phyloP scores from a whole-genome alignment of 2,797 vertebrate species.

The Gadopsis bispinosus region DNA sequence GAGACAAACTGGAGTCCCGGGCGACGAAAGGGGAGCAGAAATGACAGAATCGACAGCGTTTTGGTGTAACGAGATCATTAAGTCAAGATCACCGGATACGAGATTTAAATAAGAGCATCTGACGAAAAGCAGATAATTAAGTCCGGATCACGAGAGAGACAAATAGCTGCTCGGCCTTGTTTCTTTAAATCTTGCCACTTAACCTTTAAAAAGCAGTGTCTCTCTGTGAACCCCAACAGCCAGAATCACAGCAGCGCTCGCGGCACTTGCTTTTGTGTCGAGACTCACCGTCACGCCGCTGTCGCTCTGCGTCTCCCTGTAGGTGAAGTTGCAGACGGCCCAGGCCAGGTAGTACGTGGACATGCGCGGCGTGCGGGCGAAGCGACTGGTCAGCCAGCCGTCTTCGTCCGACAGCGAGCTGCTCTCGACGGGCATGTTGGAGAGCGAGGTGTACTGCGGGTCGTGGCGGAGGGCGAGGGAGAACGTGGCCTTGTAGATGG shows the following conservation, averaged over 20 bases:
- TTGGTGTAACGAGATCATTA: conserved; percentile 9
- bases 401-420: conserved; percentile 87
- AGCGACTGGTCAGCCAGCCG: conserved; percentile 90
- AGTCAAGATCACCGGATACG: conserved; percentile 13
- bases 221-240: neutral
- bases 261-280: neutral
- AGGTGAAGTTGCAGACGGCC: conserved; percentile 96
- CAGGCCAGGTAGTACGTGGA: conserved; percentile 95
- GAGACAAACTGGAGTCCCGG: conserved; percentile 31
- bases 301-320: conserved; percentile 88
- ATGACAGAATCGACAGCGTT: conserved; percentile 27
- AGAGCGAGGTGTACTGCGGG: conserved; percentile 90
- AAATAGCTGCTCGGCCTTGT: neutral
- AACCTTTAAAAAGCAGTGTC: neutral
- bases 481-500: conserved; percentile 94
- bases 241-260: no score
- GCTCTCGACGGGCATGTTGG: conserved; percentile 93
- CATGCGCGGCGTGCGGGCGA: conserved; percentile 93
- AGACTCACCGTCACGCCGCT: conserved; percentile 89
- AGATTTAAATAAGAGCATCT: neutral
- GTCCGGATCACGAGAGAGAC: neutral
- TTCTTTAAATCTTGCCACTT: no score
- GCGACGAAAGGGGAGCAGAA: neutral
- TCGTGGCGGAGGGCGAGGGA: conserved; percentile 91
- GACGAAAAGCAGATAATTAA: conserved; percentile 12